Evolutionary conservation across 2,888 invertebrate species (phyloP).

Genomic region (Spodoptera littoralis): DNA sequence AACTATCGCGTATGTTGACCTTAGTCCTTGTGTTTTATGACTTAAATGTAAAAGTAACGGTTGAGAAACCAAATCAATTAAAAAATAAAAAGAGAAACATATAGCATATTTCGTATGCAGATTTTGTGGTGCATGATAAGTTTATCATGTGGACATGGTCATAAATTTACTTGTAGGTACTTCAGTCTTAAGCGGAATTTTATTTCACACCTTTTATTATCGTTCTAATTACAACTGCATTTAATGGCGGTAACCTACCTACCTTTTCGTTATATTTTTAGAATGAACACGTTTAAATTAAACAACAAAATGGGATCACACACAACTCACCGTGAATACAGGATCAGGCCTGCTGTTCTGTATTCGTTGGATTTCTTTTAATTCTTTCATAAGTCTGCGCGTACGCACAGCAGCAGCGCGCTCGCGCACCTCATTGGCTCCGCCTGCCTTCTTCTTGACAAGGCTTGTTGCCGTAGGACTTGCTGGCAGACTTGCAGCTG

Average conservation of each 20-base stretch:
- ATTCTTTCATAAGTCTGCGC: conserved; percentile 95
- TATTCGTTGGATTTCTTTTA: conserved; percentile 93
- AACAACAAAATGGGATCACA: not conserved
- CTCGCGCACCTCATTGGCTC: conserved; percentile 79
- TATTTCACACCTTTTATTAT: conserved; percentile 4
- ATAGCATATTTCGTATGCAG: conserved; percentile 7
- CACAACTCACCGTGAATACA: conserved; percentile 90
- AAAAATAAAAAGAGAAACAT: conserved; percentile 26
- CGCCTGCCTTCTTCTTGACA: conserved; percentile 81
- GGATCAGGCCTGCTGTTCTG: conserved; percentile 92
- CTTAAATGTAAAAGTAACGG: conserved; percentile 23
- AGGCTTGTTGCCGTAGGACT: conserved; percentile 85
- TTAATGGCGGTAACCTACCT: not conserved
- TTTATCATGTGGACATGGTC: no score
- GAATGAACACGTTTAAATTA: not conserved
- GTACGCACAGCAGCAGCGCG: conserved; percentile 90
- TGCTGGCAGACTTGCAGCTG: conserved; percentile 82
- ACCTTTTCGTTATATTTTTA: not conserved
- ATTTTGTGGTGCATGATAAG: conserved; percentile 22
- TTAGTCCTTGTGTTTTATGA: conserved; percentile 15
- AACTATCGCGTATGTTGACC: not conserved
- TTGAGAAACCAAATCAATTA: conserved; percentile 32
- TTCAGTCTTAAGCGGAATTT: not conserved
- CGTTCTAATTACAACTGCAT: not conserved
- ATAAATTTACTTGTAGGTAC: no score